Evolutionary conservation across 2,888 invertebrate species (phyloP).

Genomic region (Microchrysa polita): DNA sequence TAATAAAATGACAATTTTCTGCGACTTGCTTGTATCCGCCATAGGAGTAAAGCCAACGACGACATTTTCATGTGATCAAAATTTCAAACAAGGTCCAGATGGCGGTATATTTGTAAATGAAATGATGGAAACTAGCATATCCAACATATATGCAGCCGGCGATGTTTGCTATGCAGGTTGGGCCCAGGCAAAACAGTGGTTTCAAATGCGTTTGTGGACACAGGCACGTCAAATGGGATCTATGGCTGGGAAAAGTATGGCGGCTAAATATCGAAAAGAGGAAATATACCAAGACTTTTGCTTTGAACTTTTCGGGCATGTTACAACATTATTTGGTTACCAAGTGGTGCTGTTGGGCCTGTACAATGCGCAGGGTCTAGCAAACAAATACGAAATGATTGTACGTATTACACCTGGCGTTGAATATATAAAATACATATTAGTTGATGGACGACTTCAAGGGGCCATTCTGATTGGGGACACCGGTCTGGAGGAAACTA

Average conservation of each 20-base stretch:
- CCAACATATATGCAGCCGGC: conserved; percentile 91
- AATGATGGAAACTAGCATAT: conserved; percentile 81
- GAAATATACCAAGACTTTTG: conserved; percentile 88
- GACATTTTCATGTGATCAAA: conserved; percentile 68
- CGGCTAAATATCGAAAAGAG: conserved; percentile 70
- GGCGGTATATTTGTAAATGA: conserved; percentile 89
- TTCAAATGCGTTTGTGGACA: conserved; percentile 96
- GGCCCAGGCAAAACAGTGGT: conserved; percentile 83
- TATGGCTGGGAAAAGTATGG: conserved; percentile 93
- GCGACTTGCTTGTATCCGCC: conserved; percentile 94
- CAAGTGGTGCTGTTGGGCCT: conserved; percentile 92
- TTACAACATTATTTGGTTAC: conserved; percentile 92
- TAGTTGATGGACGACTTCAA: conserved; percentile 84
- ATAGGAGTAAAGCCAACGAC: conserved; percentile 87
- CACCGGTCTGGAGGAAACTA: conserved; percentile 96
- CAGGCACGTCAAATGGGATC: conserved; percentile 98
- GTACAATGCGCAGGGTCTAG: conserved; percentile 91
- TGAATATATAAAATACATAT: conserved; percentile 88
- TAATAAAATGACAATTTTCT: conserved; percentile 76
- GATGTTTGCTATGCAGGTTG: conserved; percentile 91
- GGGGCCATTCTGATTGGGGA: conserved; percentile 97
- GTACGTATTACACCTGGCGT: conserved; percentile 82
- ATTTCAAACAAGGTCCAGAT: conserved; percentile 71
- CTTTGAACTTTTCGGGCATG: conserved; percentile 97
- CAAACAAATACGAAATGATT: conserved; percentile 82